These are phyloP conservation scores for Gymnodraco acuticeps DNA, from an alignment of 2,797 vertebrate species.

Conservation along the genomic window DNA sequence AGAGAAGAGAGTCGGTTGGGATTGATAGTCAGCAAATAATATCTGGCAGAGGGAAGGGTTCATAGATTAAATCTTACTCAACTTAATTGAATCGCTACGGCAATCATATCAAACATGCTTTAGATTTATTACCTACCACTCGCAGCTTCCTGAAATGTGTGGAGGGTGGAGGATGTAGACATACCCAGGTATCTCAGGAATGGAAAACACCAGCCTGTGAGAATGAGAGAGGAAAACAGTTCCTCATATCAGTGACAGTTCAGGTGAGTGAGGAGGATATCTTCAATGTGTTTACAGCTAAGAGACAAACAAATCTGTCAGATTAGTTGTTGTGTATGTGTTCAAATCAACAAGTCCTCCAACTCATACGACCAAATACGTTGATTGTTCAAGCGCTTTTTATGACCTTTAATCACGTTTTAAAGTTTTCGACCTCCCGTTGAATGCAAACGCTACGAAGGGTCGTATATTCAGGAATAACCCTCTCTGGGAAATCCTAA, in stretches of 20 bases:
- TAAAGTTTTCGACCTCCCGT: too few species aligned
- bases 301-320: slow-evolving; percentile 21
- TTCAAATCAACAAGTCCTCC: background rate
- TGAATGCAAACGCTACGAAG: too few species aligned
- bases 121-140: slow-evolving; percentile 41
- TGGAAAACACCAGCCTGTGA: slow-evolving; percentile 14
- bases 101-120: slow-evolving; percentile 44
- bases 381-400: too few species aligned
- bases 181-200: background rate
- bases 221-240: background rate
- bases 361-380: too few species aligned
- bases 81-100: slow-evolving; percentile 22
- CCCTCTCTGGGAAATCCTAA: too few species aligned
- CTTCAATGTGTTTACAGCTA: slow-evolving; percentile 24
- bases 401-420: too few species aligned
- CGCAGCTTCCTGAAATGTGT: slow-evolving; percentile 21
- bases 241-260: slow-evolving; percentile 15
- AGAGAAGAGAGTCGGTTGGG: background rate
- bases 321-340: slow-evolving; percentile 10
- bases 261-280: background rate
- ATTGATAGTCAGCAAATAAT: slow-evolving; percentile 39
- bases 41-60: slow-evolving; percentile 19
- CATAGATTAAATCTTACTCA: slow-evolving; percentile 35
- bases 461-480: too few species aligned
- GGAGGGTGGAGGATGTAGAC: background rate